Conservation (phyloP, 2,113 vertebrate species). For the Kryptolebias marmoratus region DNA sequence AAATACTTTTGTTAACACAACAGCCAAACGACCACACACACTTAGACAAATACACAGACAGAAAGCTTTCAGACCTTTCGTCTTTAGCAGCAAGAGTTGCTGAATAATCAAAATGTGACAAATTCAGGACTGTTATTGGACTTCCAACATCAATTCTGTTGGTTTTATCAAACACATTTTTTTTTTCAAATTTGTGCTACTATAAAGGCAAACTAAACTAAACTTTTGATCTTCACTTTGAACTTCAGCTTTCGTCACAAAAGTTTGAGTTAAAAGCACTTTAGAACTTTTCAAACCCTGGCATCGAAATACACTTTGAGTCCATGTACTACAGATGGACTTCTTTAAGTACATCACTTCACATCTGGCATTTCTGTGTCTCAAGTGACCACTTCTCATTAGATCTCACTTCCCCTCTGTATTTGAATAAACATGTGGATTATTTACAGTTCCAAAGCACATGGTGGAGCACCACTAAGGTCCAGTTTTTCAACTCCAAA, state of each 20-base stretch:
- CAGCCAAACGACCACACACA: too few relatives aligned
- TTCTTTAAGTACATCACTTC: background rate
- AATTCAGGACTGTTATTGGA: too few relatives aligned
- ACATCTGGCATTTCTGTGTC: background rate
- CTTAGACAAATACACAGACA: too few relatives aligned
- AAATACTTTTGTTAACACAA: too few relatives aligned
- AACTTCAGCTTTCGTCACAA: background rate
- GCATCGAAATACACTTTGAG: background rate
- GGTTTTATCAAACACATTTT: too few relatives aligned
- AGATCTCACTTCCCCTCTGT: background rate
- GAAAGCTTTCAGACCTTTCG: too few relatives aligned
- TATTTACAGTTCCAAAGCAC: constrained; percentile 1
- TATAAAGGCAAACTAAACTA: too few relatives aligned
- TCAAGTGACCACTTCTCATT: background rate
- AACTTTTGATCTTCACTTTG: too few relatives aligned
- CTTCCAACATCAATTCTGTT: too few relatives aligned
- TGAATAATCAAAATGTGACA: too few relatives aligned
- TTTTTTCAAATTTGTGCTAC: background rate
- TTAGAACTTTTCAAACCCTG: background rate
- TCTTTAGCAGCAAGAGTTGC: too few relatives aligned
- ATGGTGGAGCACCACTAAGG: background rate
- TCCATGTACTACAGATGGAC: background rate
- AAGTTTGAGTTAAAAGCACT: background rate
- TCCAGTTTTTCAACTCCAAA: background rate
- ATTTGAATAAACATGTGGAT: constrained; percentile 5